Conservation (phyloP, 35 echinoderm and acorn worm species). For the Amphiura filiformis region DNA sequence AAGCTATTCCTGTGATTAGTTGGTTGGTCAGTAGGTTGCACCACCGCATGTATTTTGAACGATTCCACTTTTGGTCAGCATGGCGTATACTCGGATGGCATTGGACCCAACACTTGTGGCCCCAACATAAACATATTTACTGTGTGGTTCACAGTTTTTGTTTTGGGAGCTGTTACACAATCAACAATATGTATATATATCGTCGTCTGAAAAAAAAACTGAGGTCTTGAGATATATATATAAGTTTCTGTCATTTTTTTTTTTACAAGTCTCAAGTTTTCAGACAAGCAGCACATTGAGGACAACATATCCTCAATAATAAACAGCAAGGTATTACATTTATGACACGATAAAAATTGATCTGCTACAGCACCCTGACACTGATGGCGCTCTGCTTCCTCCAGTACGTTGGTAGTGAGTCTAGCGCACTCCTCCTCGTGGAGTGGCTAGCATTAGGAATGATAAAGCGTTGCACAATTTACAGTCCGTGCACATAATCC, state of each 20-base stretch:
- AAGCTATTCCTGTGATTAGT: too few relatives aligned
- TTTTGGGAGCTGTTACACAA: neutral
- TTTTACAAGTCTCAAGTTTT: neutral
- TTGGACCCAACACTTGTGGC: neutral
- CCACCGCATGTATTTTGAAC: neutral
- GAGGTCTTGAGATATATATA: neutral
- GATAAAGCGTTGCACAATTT: neutral
- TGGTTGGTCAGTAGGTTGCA: neutral
- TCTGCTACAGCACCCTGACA: neutral
- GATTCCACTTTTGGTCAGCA: neutral
- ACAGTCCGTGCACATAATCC: neutral
- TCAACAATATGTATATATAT: neutral
- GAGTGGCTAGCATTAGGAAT: neutral
- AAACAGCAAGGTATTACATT: conserved; percentile 11
- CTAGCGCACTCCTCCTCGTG: neutral
- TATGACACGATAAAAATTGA: neutral
- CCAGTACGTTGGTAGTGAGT: neutral
- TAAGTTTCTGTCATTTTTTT: neutral
- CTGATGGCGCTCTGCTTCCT: neutral
- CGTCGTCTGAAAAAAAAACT: neutral
- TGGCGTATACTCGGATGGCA: neutral
- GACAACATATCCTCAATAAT: neutral
- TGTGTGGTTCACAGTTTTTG: neutral
- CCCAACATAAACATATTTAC: neutral
- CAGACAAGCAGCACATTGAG: neutral